Base-by-base conservation (phyloP, 1,140 invertebrate species). In the Meloidogyne exigua region DNA sequence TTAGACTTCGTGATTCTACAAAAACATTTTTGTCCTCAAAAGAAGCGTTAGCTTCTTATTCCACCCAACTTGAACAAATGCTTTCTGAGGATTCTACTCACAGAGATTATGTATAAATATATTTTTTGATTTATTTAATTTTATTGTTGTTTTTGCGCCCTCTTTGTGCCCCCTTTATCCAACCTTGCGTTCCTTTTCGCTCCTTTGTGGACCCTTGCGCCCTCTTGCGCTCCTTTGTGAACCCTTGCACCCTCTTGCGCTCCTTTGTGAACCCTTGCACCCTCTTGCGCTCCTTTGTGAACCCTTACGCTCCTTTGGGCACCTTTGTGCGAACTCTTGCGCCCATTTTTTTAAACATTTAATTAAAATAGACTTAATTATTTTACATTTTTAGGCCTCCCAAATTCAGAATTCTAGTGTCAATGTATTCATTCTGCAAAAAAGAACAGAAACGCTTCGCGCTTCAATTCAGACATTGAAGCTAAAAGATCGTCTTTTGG, bases 371-470 rank as follows among this genome's bases (percentile, higher is more conserved):
- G n/a, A n/a, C n/a, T n/a, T n/a, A n/a, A n/a, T n/a, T n/a, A n/a
- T n/a, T n/a, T n/a, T n/a, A n/a, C n/a, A n/a, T n/a, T 64, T 76
- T 67, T 10, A 78, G 76, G 75, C 63, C 1, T 79, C 76, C 13
- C 75, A 79, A 44, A 68, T 78, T 42, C 76, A 78, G 78, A 78
- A 78, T 28, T 44, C 32, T 9, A 49, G 49, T 21, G 64, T 78
- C 25, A 66, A 49, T 10, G 11, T 78, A 32, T 15, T 23, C 25
- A 28, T 78, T 26, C n/a, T 78, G 36, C 18, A 70, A 28, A 57
- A 75, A 15, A 9, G 75, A 65, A 49, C 42, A 13, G 66, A n/a
- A n/a, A 39, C 23, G 36, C 39, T 57, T 39, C 36, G 76, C 3
- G 36, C 79, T 21, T 36, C 62, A 44, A 68, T 78, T 32, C 64